Percentiles rank a stretch among this genome's conserved stretches.
phyloP scores from a whole-genome alignment of 2,888 invertebrate genomes.

The Macaria liturata region DNA sequence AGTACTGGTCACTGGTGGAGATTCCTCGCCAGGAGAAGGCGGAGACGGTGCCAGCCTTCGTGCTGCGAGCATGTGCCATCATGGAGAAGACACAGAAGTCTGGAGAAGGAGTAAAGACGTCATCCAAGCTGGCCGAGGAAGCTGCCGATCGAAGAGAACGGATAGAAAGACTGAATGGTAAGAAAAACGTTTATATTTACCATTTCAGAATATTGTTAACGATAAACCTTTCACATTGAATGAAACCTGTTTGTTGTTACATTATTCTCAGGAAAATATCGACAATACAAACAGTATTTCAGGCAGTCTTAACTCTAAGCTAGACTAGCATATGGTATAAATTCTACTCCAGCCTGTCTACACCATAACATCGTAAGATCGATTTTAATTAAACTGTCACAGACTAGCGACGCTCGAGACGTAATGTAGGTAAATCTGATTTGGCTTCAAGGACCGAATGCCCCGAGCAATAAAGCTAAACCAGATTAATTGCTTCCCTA shows the following conservation, averaged over 20 bases:
- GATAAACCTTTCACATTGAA: no score
- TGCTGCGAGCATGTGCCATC: conserved; percentile 94
- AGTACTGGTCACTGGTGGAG: conserved; percentile 97
- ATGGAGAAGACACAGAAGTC: conserved; percentile 96
- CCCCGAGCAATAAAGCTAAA: conserved; percentile 24
- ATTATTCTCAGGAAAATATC: no score
- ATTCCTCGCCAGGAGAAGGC: conserved; percentile 97
- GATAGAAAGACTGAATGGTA: conserved; percentile 93
- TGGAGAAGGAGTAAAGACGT: conserved; percentile 94
- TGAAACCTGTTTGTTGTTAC: no score
- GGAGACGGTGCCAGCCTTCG: conserved; percentile 96
- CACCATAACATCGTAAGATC: conserved; percentile 20
- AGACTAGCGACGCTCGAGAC: conserved; percentile 18
- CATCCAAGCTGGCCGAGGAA: conserved; percentile 92
- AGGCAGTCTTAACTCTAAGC: neutral
- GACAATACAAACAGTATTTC: neutral
- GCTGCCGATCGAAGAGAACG: conserved; percentile 92
- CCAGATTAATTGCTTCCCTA: conserved; percentile 29
- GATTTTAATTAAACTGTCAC: conserved; percentile 31
- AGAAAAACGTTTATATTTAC: neutral
- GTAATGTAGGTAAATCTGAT: conserved; percentile 28
- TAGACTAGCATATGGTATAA: conserved; percentile 5
- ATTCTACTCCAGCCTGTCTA: conserved; percentile 17
- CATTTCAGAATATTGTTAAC: no score
- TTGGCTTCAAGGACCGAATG: conserved; percentile 26